phyloP scores from a whole-genome alignment of 1,140 invertebrate genomes.

The Cotesia typhae region DNA sequence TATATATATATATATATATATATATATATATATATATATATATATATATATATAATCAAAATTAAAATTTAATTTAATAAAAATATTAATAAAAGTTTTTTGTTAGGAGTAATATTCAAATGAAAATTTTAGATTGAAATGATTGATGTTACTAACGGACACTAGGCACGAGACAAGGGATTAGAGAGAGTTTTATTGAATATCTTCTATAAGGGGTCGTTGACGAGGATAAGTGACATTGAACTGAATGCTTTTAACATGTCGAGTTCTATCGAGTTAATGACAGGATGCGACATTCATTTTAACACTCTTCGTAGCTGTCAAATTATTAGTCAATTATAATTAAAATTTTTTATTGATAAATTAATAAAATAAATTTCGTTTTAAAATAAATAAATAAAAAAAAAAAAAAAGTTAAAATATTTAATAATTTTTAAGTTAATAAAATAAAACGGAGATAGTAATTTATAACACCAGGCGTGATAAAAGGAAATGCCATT shows the following conservation, averaged over 20 bases:
- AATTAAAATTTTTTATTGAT: too few species aligned
- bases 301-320: conserved; percentile 16
- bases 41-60: conserved; percentile 8
- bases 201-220: not conserved
- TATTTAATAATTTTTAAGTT: too few species aligned
- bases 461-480: conserved; percentile 23
- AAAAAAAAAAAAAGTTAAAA: too few species aligned
- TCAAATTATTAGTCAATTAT: not conserved
- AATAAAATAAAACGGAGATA: too few species aligned
- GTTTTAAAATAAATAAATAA: too few species aligned
- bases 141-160: conserved; percentile 27
- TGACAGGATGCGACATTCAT: conserved; percentile 58
- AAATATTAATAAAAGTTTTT: not conserved
- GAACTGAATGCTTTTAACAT: conserved; percentile 62
- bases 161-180: conserved; percentile 34
- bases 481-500: conserved; percentile 46
- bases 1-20: too few species aligned
- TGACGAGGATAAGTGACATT: conserved; percentile 55
- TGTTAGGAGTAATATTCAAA: not conserved
- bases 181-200: conserved; percentile 37
- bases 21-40: too few species aligned
- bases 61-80: not conserved
- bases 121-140: not conserved
- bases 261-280: conserved; percentile 54
- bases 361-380: too few species aligned